Percentiles rank a stretch among this genome's conserved stretches.
Evolutionary conservation across 2,888 invertebrate genomes (phyloP).

Genomic region (Torymus aiolomorphi): DNA sequence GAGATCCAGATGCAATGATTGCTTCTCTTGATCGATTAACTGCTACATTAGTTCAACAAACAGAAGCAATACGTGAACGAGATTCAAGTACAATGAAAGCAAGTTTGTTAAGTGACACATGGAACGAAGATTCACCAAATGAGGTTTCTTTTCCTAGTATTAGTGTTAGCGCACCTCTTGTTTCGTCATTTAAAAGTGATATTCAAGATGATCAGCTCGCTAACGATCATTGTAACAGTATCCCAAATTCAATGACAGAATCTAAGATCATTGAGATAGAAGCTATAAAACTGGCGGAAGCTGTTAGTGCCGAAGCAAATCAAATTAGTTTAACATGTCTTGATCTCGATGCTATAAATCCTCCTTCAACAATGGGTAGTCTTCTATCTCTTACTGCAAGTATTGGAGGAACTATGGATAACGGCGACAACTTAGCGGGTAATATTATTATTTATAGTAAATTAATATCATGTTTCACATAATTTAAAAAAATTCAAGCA

Average conservation of each 20-base stretch:
- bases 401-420: constrained; percentile 52
- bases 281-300: constrained; percentile 82
- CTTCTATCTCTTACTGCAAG: constrained; percentile 79
- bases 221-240: constrained; percentile 44
- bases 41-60: constrained; percentile 81
- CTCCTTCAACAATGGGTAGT: constrained; percentile 87
- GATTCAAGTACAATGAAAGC: constrained; percentile 73
- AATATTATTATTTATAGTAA: background rate
- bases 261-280: constrained; percentile 86
- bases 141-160: constrained; percentile 89
- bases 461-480: too few species aligned
- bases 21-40: constrained; percentile 82
- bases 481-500: too few species aligned
- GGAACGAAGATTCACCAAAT: constrained; percentile 89
- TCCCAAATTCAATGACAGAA: constrained; percentile 78
- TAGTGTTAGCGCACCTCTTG: constrained; percentile 85
- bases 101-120: constrained; percentile 78
- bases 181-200: constrained; percentile 83
- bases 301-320: constrained; percentile 76
- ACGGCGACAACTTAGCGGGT: constrained; percentile 46
- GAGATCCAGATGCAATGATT: constrained; percentile 83
- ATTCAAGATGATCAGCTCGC: constrained; percentile 62
- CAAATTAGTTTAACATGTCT: constrained; percentile 63
- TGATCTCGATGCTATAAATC: constrained; percentile 85
- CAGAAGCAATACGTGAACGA: constrained; percentile 79